phyloP scores from a whole-genome alignment of 2,797 vertebrate species.

The Amblyraja radiata region DNA sequence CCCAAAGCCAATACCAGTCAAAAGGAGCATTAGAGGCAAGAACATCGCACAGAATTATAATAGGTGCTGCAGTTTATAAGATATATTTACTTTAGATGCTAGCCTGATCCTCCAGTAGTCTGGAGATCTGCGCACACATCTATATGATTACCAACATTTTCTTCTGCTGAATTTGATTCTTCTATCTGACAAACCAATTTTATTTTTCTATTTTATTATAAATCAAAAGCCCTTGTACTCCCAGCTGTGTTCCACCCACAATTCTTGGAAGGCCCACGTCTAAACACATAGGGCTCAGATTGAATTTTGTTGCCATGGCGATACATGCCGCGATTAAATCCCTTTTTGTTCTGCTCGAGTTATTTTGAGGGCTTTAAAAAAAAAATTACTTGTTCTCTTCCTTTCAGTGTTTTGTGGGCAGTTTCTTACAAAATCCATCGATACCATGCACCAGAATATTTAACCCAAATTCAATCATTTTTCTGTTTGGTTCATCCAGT shows the following conservation, averaged over 20 bases:
- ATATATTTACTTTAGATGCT: not conserved
- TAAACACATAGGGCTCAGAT: not conserved
- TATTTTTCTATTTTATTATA: constrained; percentile 10
- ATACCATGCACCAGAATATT: not conserved
- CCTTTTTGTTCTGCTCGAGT: constrained; percentile 29
- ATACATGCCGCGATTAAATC: constrained; percentile 23
- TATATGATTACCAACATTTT: not conserved
- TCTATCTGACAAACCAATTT: not conserved
- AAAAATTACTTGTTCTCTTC: not conserved
- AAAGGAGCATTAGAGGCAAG: too few relatives aligned
- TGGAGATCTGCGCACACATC: not conserved
- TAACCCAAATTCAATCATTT: not conserved
- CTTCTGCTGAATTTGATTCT: not conserved
- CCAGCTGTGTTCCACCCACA: constrained; percentile 15
- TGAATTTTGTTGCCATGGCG: constrained; percentile 26
- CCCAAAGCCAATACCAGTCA: too few relatives aligned
- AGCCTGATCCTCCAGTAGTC: too few relatives aligned
- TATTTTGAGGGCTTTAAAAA: not conserved
- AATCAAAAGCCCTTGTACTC: not conserved
- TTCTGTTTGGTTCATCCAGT: not conserved
- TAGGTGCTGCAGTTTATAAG: not conserved
- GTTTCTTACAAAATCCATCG: not conserved
- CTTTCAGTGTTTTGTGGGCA: not conserved
- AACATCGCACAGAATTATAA: not conserved
- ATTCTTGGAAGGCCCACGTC: not conserved